Evolutionary conservation across 2,888 invertebrate genomes (phyloP).

Genomic region (Tenthredo amoena): DNA sequence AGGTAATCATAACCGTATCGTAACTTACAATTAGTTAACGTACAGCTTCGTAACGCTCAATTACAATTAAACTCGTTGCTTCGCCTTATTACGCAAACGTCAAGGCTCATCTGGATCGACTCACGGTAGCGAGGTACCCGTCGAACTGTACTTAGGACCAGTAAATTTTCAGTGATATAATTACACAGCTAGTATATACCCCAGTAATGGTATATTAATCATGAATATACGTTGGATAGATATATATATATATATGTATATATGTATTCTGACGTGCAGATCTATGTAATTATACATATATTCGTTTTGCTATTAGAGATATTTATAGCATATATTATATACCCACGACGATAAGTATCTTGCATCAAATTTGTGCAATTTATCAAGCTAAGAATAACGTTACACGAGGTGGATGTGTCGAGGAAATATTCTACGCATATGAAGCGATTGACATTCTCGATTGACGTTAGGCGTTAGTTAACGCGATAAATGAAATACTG

Average conservation of each 20-base stretch:
- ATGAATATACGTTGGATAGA: background rate
- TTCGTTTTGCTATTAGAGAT: background rate
- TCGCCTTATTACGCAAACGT: conserved; percentile 21
- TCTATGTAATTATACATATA: background rate
- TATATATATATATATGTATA: too few relatives aligned
- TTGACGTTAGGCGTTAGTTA: background rate
- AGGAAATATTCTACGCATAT: background rate
- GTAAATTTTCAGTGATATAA: conserved; percentile 6
- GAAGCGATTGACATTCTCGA: background rate
- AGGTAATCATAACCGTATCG: conserved; percentile 26
- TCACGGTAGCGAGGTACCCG: background rate
- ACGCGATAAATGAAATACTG: background rate
- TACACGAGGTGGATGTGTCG: background rate
- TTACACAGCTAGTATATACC: background rate
- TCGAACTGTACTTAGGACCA: conserved; percentile 13
- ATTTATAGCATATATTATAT: background rate
- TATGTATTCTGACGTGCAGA: background rate
- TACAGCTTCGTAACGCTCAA: conserved; percentile 10
- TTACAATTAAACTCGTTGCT: conserved; percentile 20
- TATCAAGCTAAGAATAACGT: background rate
- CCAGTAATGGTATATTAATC: background rate
- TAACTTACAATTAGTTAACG: conserved; percentile 41
- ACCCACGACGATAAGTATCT: background rate
- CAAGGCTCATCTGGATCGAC: conserved; percentile 17
- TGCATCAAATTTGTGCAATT: background rate